These are phyloP conservation scores for Clepsis dumicolana DNA, from an alignment of 2,888 invertebrate genomes.

Conservation along the genomic window DNA sequence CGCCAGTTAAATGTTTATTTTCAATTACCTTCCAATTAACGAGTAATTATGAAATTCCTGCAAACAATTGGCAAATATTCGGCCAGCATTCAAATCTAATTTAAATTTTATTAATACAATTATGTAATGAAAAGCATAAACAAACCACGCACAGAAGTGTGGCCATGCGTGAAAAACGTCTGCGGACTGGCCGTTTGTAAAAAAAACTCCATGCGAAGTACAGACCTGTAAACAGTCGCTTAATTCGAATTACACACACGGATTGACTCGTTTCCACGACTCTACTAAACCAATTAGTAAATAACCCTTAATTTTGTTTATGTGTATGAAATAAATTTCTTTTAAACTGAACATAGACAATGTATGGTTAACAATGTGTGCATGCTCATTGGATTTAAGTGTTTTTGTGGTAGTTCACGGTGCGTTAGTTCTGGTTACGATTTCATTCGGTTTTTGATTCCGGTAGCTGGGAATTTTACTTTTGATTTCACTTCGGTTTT, in stretches of 20 bases:
- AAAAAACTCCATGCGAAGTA: constrained; percentile 65
- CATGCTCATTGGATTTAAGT: constrained; percentile 66
- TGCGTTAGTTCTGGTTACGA: constrained; percentile 57
- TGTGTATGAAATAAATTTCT: constrained; percentile 68
- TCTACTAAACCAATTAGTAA: constrained; percentile 79
- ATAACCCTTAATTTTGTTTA: constrained; percentile 75
- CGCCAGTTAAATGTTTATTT: constrained; percentile 69
- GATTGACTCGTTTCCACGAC: constrained; percentile 77
- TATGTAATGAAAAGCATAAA: constrained; percentile 30
- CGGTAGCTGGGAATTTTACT: constrained; percentile 47
- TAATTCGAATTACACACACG: constrained; percentile 82
- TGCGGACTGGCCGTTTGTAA: constrained; percentile 67
- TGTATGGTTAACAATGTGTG: constrained; percentile 66
- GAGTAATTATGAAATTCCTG: constrained; percentile 29
- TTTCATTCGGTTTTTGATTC: constrained; percentile 45
- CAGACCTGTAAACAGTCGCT: constrained; percentile 77
- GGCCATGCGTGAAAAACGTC: constrained; percentile 78
- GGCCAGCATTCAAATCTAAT: constrained; percentile 24
- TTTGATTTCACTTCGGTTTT: constrained; percentile 50
- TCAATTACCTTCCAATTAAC: constrained; percentile 53
- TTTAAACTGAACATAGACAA: constrained; percentile 72
- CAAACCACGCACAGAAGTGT: constrained; percentile 52
- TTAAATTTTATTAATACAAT: constrained; percentile 24
- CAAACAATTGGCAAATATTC: constrained; percentile 32
- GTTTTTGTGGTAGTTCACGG: constrained; percentile 59